Percentiles rank a stretch among this genome's conserved stretches.
These are phyloP conservation scores for Hemistola chrysoprasaria DNA, from an alignment of 2,888 invertebrate species.

Conservation along the genomic window DNA sequence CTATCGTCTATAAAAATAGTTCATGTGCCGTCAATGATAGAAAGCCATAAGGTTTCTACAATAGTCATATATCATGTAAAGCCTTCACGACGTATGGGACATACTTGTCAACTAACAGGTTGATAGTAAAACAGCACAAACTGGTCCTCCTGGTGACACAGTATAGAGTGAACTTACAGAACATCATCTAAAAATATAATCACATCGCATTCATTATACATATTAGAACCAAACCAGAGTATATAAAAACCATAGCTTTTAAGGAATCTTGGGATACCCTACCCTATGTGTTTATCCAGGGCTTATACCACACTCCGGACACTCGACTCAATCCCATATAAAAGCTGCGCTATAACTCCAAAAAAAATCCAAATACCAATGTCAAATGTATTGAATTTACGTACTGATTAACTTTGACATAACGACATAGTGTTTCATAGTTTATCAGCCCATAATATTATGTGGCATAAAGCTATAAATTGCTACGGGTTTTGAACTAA, in stretches of 20 bases:
- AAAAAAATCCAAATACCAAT: too few relatives aligned
- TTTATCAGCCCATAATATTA: constrained; percentile 8
- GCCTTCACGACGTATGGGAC: constrained; percentile 9
- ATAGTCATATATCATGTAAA: constrained; percentile 18
- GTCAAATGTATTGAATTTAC: too few relatives aligned
- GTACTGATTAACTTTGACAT: too few relatives aligned
- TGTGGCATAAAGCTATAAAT: constrained; percentile 12
- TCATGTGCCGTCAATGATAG: constrained; percentile 17
- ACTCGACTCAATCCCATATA: too few relatives aligned
- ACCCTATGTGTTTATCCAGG: too few relatives aligned
- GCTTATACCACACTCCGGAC: too few relatives aligned
- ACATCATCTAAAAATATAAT: too few relatives aligned
- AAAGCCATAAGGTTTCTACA: constrained; percentile 21
- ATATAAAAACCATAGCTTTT: too few relatives aligned
- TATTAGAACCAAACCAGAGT: too few relatives aligned
- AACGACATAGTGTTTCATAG: background rate
- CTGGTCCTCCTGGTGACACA: constrained; percentile 2
- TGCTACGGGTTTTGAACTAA: constrained; percentile 14
- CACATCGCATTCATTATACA: too few relatives aligned
- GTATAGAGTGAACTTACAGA: background rate
- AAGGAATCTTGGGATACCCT: too few relatives aligned
- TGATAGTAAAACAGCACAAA: constrained; percentile 15
- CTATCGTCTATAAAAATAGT: constrained; percentile 13
- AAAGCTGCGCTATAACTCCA: too few relatives aligned
- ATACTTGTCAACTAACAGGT: constrained; percentile 6